Evolutionary conservation across 2,113 vertebrate genomes (phyloP).

Genomic region (Octodon degus): DNA sequence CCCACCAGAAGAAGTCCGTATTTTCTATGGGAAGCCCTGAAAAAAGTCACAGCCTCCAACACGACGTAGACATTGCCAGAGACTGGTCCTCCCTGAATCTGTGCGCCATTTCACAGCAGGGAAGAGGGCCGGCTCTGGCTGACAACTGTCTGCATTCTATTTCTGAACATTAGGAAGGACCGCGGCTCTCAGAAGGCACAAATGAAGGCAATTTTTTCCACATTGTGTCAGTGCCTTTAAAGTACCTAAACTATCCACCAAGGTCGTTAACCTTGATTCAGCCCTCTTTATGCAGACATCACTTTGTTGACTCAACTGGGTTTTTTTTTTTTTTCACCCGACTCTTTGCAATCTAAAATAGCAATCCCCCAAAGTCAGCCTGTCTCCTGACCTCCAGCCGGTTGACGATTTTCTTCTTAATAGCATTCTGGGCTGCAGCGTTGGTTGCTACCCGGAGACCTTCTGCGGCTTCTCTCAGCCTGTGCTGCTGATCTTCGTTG

Average conservation of each 20-base stretch:
- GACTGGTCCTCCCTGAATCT: neutral
- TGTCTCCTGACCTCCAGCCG: slow-evolving; percentile 92
- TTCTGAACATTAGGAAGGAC: neutral
- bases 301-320: neutral
- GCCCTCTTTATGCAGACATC: neutral
- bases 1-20: neutral
- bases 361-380: neutral
- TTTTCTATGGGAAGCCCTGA: neutral
- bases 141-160: neutral
- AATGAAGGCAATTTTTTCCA: neutral
- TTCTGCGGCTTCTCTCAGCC: slow-evolving; percentile 96
- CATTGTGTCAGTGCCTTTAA: neutral
- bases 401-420: slow-evolving; percentile 98
- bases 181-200: neutral
- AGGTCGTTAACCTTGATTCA: neutral
- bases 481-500: slow-evolving; percentile 98
- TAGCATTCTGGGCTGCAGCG: slow-evolving; percentile 97
- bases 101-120: neutral
- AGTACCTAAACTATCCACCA: neutral
- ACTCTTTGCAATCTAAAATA: neutral
- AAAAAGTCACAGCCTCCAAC: neutral
- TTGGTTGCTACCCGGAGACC: slow-evolving; percentile 97
- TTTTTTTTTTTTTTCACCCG: neutral
- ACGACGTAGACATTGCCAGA: neutral
- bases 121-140: neutral